Conservation (phyloP, 2,113 vertebrate genomes). For the Triplophysa siluroides region DNA sequence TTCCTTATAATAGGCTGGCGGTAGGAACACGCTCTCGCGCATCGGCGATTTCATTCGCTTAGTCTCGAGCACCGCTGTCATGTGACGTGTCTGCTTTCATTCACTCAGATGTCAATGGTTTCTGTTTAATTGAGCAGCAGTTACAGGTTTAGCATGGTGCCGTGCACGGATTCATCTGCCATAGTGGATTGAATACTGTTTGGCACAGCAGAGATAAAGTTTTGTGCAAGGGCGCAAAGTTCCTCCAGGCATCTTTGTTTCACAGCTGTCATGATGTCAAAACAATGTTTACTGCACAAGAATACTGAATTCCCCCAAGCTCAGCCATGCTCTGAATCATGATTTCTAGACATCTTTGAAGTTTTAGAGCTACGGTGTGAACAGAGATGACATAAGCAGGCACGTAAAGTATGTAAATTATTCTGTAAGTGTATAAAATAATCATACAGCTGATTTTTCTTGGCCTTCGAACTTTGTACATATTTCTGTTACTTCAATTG, state of each 20-base stretch:
- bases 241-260: constrained; percentile 48
- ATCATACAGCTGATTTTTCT: not conserved
- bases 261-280: constrained; percentile 58
- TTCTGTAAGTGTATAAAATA: not conserved
- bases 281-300: constrained; percentile 55
- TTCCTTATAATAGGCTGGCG: constrained; percentile 54
- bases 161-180: constrained; percentile 1
- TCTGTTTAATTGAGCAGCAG: constrained; percentile 33
- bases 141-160: constrained; percentile 18
- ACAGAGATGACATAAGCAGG: constrained; percentile 29
- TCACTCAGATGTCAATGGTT: constrained; percentile 22
- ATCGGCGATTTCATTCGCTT: constrained; percentile 36
- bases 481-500: no score
- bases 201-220: constrained; percentile 49
- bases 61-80: not conserved
- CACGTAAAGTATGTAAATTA: constrained; percentile 5
- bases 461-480: not conserved
- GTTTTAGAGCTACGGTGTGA: constrained; percentile 27
- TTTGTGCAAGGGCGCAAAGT: constrained; percentile 31
- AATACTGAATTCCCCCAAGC: constrained; percentile 51
- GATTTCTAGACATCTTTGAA: constrained; percentile 42
- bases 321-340: constrained; percentile 48
- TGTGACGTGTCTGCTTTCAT: constrained; percentile 22
- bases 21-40: constrained; percentile 42
- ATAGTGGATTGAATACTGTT: constrained; percentile 28